Base-by-base conservation (phyloP, 1,140 invertebrate species). In the Drosophila micromelanica region DNA sequence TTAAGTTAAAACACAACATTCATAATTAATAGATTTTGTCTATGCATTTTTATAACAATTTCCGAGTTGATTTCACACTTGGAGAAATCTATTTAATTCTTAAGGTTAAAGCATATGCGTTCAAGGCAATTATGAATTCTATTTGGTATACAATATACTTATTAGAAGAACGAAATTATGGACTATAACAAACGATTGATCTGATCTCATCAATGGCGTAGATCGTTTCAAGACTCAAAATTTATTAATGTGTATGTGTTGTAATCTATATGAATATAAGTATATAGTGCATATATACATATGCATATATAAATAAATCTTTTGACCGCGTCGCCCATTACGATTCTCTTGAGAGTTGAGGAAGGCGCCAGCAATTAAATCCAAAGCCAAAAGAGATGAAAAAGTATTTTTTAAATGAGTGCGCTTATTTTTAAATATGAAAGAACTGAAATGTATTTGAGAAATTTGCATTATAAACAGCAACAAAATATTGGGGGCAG, bases 171-270 rank as follows among this genome's bases (percentile, higher is more conserved):
- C 23, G n/a, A 0, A 57, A 55, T 62, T 62, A 52, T 60, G 13
- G 23, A 27, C 46, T 49, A 13, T 43, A 76, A 69, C 76, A 81
- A 82, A 72, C 79, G 82, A 86, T 63, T 69, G 81, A 86, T 87
- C 82, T 81, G 80, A 89, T 89, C 84, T 89, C 84, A 84, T 89
- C 79, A 84, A 73, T 62, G 70, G 69, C 59, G 78, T 62, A 87
- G 61, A 60, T 74, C 55, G 69, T 43, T 73, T 63, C 63, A 71
- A 71, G 77, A 80, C 76, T 77, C 61, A 68, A 62, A 78, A 81
- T 74, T 77, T 77, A 73, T 80, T 77, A 62, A 64, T 75, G 72
- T 78, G 59, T 69, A 52, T 57, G 63, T 60, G 37, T 38, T 40
- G 38, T 52, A 37, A 55, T 42, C 61, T 27, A 17, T 17, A 17